Conservation (phyloP, 2,888 invertebrate species). For the Graphium colonna region DNA sequence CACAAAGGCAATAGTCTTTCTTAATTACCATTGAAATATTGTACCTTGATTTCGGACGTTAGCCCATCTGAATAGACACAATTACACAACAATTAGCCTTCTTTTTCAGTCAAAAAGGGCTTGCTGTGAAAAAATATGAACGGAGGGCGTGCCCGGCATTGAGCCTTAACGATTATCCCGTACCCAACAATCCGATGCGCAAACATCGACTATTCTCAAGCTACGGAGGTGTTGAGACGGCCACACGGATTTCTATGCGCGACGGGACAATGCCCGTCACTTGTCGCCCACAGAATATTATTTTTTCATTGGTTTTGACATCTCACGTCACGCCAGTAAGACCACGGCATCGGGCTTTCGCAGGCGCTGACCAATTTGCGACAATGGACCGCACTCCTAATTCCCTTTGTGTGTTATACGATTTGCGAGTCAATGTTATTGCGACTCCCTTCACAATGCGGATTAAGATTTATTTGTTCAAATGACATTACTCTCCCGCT, state of each 20-base stretch:
- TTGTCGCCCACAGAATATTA: conserved; percentile 72
- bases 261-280: conserved; percentile 64
- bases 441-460: conserved; percentile 58
- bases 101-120: conserved; percentile 29
- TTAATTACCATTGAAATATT: no score
- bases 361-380: conserved; percentile 68
- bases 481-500: conserved; percentile 59
- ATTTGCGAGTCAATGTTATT: conserved; percentile 67
- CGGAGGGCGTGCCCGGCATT: conserved; percentile 64
- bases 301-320: conserved; percentile 70
- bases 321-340: conserved; percentile 73
- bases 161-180: conserved; percentile 56
- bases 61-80: conserved; percentile 11
- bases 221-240: conserved; percentile 62
- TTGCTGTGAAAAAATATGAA: conserved; percentile 46
- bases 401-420: conserved; percentile 63
- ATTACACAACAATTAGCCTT: conserved; percentile 32
- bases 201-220: conserved; percentile 55
- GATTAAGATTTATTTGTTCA: conserved; percentile 72
- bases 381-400: conserved; percentile 72
- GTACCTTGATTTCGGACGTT: no score
- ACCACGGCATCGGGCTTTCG: conserved; percentile 64
- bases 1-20: no score
- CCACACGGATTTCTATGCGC: conserved; percentile 73
- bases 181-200: conserved; percentile 59